These are phyloP conservation scores for Bostrychus sinensis DNA, from an alignment of 2,113 vertebrate genomes.

Conservation along the genomic window DNA sequence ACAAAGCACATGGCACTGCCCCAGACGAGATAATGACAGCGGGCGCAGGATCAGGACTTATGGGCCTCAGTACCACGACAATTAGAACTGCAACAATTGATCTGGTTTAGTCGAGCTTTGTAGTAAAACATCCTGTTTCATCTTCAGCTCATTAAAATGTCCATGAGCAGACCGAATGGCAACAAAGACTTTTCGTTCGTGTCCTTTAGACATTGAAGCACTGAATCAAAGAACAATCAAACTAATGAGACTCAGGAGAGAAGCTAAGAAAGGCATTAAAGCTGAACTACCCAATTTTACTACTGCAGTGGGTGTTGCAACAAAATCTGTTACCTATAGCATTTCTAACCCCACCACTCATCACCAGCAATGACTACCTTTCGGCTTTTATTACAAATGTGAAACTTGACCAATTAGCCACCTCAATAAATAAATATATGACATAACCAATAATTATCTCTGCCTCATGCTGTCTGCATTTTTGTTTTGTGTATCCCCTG, in stretches of 20 bases:
- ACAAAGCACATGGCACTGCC: conserved; percentile 36
- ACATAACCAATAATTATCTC: no score
- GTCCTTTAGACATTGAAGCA: conserved; percentile 22
- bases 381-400: not conserved
- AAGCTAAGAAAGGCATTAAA: conserved; percentile 20
- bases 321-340: not conserved
- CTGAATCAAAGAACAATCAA: conserved; percentile 50
- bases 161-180: conserved; percentile 35
- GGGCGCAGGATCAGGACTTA: conserved; percentile 25
- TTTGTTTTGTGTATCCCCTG: no score
- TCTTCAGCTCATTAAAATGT: conserved; percentile 55
- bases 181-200: conserved; percentile 8
- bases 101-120: conserved; percentile 44
- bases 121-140: conserved; percentile 36
- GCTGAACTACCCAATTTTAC: conserved; percentile 14
- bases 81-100: conserved; percentile 32
- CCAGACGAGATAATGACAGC: conserved; percentile 32
- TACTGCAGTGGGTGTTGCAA: conserved; percentile 22
- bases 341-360: not conserved
- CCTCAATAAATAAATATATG: no score
- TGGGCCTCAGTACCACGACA: conserved; percentile 10
- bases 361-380: not conserved
- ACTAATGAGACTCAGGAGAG: conserved; percentile 30
- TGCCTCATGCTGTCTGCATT: no score
- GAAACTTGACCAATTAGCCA: no score